Conservation (phyloP, 2,888 invertebrate species). For the Cataglyphis livida region DNA sequence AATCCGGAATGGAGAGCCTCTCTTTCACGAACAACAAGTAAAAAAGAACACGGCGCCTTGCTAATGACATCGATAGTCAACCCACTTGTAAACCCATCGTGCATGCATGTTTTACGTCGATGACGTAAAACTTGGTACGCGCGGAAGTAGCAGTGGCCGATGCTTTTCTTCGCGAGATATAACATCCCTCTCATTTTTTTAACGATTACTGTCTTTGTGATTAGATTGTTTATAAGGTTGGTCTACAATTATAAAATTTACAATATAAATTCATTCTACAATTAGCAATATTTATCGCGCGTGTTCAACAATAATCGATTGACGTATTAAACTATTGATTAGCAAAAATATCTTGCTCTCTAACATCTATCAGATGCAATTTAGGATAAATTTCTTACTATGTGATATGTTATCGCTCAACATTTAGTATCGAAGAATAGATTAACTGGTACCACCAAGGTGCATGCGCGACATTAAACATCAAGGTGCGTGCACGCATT, state of each 20-base stretch:
- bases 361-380: slow-evolving; percentile 1
- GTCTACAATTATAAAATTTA: slow-evolving; percentile 9
- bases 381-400: slow-evolving; percentile 16
- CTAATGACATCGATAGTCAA: slow-evolving; percentile 52
- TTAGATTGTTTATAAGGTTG: not conserved
- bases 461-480: slow-evolving; percentile 31
- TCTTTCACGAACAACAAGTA: slow-evolving; percentile 58
- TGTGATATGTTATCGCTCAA: slow-evolving; percentile 28
- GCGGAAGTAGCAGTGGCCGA: slow-evolving; percentile 1
- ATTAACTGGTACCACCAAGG: slow-evolving; percentile 19
- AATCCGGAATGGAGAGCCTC: slow-evolving; percentile 58
- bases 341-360: slow-evolving; percentile 21
- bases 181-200: not conserved
- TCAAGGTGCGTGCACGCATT: slow-evolving; percentile 23
- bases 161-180: not conserved
- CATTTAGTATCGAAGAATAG: slow-evolving; percentile 30
- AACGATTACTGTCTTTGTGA: not conserved
- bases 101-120: slow-evolving; percentile 50
- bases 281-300: not conserved
- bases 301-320: slow-evolving; percentile 9
- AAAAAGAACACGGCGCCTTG: slow-evolving; percentile 57
- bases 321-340: not conserved
- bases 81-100: slow-evolving; percentile 24
- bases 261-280: not conserved
- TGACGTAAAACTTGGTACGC: slow-evolving; percentile 49